A percentile compares a stretch with the other conserved stretches of the same genome.
These are phyloP conservation scores for Etia nguti DNA, from an alignment of 2,113 vertebrate genomes.

Conservation along the genomic window DNA sequence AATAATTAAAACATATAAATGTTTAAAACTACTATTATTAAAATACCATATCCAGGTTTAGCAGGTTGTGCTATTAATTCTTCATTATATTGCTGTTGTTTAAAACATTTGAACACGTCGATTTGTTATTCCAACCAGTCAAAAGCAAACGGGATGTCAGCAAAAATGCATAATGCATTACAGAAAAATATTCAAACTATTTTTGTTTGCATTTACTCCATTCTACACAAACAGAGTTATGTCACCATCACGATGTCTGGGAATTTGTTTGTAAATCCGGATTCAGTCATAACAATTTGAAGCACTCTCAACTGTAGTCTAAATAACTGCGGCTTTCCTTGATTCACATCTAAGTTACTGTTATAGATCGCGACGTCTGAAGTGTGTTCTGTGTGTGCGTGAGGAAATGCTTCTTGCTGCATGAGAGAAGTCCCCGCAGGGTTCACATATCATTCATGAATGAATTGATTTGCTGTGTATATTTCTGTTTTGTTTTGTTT, in stretches of 20 bases:
- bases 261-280: background rate
- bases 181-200: background rate
- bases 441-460: slow-evolving; percentile 27
- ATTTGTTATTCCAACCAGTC: background rate
- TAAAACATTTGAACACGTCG: background rate
- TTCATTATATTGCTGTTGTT: background rate
- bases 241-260: background rate
- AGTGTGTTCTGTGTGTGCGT: background rate
- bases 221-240: background rate
- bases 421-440: background rate
- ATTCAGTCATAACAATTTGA: slow-evolving; percentile 6
- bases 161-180: background rate
- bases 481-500: background rate
- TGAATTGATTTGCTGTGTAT: slow-evolving; percentile 9
- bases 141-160: background rate
- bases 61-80: background rate
- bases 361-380: slow-evolving; percentile 21
- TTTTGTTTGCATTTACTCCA: background rate
- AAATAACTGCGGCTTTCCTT: slow-evolving; percentile 15
- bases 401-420: background rate
- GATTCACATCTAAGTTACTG: slow-evolving; percentile 9
- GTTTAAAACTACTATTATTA: background rate
- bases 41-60: too few relatives aligned
- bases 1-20: background rate
- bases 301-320: slow-evolving; percentile 4